phyloP scores from a whole-genome alignment of 2,888 invertebrate genomes.

The Scaptomyza caliginosa region DNA sequence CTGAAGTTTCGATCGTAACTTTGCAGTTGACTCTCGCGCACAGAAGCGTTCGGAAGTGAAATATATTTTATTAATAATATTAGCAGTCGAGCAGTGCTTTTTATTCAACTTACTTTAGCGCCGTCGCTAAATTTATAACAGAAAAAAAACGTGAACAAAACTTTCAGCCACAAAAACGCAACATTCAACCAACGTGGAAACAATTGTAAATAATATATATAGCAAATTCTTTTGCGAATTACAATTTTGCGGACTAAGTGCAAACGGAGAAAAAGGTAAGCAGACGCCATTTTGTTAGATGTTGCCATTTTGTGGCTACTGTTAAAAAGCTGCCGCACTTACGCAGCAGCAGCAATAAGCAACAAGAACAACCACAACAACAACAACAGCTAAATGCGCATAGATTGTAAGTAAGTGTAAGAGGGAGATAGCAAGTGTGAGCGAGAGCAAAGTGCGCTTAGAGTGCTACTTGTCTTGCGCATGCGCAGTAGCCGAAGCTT shows the following conservation, averaged over 20 bases:
- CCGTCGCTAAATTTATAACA: slow-evolving; percentile 20
- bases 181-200: background rate
- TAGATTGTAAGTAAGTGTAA: slow-evolving; percentile 6
- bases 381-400: slow-evolving; percentile 11
- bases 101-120: slow-evolving; percentile 16
- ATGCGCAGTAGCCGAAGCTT: slow-evolving; percentile 73
- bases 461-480: slow-evolving; percentile 76
- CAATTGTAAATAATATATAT: slow-evolving; percentile 10
- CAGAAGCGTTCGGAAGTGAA: slow-evolving; percentile 85
- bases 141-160: slow-evolving; percentile 26
- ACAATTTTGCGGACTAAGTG: slow-evolving; percentile 14
- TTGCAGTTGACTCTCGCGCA: slow-evolving; percentile 85
- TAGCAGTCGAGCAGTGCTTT: slow-evolving; percentile 62
- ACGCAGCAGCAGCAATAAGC: slow-evolving; percentile 43
- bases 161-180: background rate
- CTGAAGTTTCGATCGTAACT: slow-evolving; percentile 84
- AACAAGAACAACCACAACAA: slow-evolving; percentile 14
- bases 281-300: slow-evolving; percentile 69
- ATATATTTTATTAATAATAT: slow-evolving; percentile 85
- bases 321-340: slow-evolving; percentile 60
- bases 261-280: slow-evolving; percentile 52
- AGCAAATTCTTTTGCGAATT: slow-evolving; percentile 2
- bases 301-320: slow-evolving; percentile 72
- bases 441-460: slow-evolving; percentile 29
- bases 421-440: slow-evolving; percentile 8